Percentiles rank a stretch among this genome's conserved stretches.
Conservation (phyloP, 2,113 vertebrate species). For the Sander vitreus region DNA sequence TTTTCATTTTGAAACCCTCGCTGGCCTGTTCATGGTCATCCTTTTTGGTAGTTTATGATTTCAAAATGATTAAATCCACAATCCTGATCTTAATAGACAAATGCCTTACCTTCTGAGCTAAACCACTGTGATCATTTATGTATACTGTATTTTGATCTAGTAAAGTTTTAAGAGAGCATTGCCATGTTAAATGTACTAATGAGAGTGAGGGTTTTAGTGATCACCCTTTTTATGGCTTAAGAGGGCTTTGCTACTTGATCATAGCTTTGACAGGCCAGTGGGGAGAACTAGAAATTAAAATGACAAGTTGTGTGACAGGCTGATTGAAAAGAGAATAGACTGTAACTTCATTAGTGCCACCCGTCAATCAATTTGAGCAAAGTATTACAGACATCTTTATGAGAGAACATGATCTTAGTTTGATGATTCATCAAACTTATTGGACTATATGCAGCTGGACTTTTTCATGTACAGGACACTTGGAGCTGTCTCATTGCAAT, state of each 20-base stretch:
- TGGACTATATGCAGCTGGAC: neutral
- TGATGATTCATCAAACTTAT: constrained; percentile 28
- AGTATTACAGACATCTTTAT: constrained; percentile 54
- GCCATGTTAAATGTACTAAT: neutral
- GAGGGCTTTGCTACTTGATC: constrained; percentile 23
- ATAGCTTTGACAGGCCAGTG: constrained; percentile 39
- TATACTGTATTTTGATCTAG: neutral
- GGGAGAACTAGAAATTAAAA: constrained; percentile 38
- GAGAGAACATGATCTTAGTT: constrained; percentile 19
- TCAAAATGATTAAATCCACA: constrained; percentile 8
- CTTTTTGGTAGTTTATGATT: neutral
- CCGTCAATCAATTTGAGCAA: constrained; percentile 59
- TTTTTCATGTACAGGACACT: neutral
- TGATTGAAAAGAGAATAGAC: constrained; percentile 52
- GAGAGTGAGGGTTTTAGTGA: neutral
- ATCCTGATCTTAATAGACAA: neutral
- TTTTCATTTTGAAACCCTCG: neutral
- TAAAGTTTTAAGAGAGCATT: neutral
- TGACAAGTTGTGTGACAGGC: constrained; percentile 61
- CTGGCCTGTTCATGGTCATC: neutral
- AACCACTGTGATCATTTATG: neutral
- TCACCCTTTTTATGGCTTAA: constrained; percentile 8
- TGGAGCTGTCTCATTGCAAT: neutral
- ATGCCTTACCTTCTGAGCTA: neutral
- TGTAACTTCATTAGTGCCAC: constrained; percentile 55